Conservation (phyloP, 2,888 invertebrate genomes). For the Idaea dimidiata region DNA sequence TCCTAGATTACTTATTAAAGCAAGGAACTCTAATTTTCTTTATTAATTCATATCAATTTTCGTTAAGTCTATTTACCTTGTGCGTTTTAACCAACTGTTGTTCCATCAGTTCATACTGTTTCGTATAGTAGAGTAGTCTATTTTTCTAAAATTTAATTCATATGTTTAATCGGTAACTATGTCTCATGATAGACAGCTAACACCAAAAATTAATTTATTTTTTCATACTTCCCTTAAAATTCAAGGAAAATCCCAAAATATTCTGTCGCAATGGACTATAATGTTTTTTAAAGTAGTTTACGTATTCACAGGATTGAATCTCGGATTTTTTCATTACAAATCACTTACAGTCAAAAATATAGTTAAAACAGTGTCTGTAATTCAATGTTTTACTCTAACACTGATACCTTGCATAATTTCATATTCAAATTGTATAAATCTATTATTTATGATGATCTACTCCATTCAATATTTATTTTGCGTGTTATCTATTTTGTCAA, state of each 20-base stretch:
- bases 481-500: not conserved
- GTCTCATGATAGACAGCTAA: not conserved
- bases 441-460: not conserved
- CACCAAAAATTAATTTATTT: not conserved
- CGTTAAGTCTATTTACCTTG: not conserved
- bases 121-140: not conserved
- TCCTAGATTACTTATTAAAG: too few relatives aligned
- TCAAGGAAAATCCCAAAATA: not conserved
- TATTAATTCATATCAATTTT: not conserved
- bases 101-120: not conserved
- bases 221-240: not conserved
- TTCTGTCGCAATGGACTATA: not conserved
- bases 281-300: not conserved
- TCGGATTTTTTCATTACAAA: constrained; percentile 5
- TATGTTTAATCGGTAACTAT: not conserved
- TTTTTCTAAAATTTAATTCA: not conserved
- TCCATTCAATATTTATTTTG: not conserved
- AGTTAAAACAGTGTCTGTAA: not conserved
- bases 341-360: not conserved
- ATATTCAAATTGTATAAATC: not conserved
- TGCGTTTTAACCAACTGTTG: not conserved
- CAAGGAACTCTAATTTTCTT: too few relatives aligned
- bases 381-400: not conserved
- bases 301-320: not conserved
- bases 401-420: not conserved